phyloP scores from a whole-genome alignment of 1,140 invertebrate genomes.

The Drosophila hydei region DNA sequence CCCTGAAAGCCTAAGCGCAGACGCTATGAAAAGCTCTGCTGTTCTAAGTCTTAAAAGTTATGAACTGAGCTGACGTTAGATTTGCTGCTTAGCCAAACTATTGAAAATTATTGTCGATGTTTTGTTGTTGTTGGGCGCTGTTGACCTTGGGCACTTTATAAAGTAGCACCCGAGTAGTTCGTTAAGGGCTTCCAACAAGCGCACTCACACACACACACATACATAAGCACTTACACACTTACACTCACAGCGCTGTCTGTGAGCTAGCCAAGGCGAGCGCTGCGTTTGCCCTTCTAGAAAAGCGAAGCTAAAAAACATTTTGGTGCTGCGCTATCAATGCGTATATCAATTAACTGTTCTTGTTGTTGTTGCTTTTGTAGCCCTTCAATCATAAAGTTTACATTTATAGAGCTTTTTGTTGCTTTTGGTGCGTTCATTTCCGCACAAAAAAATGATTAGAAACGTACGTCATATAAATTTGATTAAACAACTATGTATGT shows the following conservation, averaged over 20 bases:
- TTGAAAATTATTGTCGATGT: constrained; percentile 1
- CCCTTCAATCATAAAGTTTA: constrained; percentile 68
- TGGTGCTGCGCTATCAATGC: constrained; percentile 61
- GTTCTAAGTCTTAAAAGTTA: not conserved
- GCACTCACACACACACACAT: constrained; percentile 28
- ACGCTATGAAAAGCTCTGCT: not conserved
- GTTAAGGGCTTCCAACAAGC: constrained; percentile 47
- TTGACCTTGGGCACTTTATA: constrained; percentile 40
- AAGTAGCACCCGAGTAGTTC: constrained; percentile 35
- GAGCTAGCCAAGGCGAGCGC: constrained; percentile 27
- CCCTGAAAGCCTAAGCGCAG: not conserved
- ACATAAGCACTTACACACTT: constrained; percentile 4
- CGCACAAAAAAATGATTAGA: constrained; percentile 55
- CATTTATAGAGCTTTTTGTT: constrained; percentile 42
- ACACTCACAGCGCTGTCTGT: not conserved
- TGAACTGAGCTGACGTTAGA: not conserved
- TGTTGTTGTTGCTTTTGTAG: constrained; percentile 47
- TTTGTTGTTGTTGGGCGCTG: constrained; percentile 22
- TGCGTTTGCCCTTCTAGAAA: constrained; percentile 47
- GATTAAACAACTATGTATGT: constrained; percentile 27
- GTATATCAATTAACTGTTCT: constrained; percentile 68
- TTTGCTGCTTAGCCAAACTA: not conserved
- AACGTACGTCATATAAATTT: constrained; percentile 14
- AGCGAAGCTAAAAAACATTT: constrained; percentile 25
- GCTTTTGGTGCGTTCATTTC: constrained; percentile 58